These are phyloP conservation scores for Sula dactylatra DNA, from an alignment of 2,113 vertebrate species.

Conservation along the genomic window DNA sequence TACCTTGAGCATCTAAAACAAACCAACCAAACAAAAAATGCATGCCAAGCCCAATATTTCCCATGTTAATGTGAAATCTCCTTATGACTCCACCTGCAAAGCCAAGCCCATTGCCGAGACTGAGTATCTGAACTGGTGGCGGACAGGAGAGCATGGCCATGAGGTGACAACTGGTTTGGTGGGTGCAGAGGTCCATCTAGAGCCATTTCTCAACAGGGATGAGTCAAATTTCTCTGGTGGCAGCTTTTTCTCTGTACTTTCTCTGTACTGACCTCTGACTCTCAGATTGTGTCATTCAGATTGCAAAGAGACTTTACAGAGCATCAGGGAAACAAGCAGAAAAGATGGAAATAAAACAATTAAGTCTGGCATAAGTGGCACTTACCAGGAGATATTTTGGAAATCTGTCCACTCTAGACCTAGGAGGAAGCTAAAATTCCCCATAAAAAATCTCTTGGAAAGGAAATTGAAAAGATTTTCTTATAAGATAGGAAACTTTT, in stretches of 20 bases:
- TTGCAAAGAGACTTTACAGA: neutral
- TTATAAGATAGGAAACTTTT: neutral
- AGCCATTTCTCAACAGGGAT: neutral
- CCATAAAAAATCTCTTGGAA: neutral
- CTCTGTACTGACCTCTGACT: neutral
- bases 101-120: neutral
- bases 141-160: neutral
- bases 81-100: neutral
- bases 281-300: neutral
- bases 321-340: neutral
- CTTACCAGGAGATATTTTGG: neutral
- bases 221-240: neutral
- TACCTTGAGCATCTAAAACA: neutral
- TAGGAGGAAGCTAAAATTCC: neutral
- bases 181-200: neutral
- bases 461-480: accelerated
- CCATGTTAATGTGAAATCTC: neutral
- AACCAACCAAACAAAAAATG: neutral
- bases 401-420: neutral
- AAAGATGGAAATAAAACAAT: neutral
- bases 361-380: neutral
- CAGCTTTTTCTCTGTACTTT: neutral
- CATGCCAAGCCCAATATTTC: accelerated
- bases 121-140: neutral
- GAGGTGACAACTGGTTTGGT: neutral